phyloP scores from a whole-genome alignment of 1,140 invertebrate genomes.

The Magallana angulata region DNA sequence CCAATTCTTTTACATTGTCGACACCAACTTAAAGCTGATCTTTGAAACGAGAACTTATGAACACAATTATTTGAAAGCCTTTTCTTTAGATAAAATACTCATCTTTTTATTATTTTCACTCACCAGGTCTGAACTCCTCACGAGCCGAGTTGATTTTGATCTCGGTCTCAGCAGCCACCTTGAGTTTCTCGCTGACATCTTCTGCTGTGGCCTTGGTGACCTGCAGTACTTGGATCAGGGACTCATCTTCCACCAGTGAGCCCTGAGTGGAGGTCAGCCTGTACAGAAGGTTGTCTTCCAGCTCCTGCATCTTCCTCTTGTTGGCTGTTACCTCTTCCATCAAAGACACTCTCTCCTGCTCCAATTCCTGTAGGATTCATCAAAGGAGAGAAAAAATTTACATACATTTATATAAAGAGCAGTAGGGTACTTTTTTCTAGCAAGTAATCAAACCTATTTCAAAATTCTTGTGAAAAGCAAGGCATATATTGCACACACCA shows the following conservation, averaged over 20 bases:
- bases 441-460: too few species aligned
- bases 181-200: constrained; percentile 96
- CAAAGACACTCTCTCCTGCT: constrained; percentile 93
- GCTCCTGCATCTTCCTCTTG: constrained; percentile 95
- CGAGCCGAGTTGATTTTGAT: constrained; percentile 95
- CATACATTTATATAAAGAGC: too few species aligned
- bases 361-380: constrained; percentile 86
- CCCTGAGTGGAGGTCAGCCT: constrained; percentile 94
- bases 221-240: constrained; percentile 93
- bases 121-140: constrained; percentile 93
- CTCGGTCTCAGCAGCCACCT: constrained; percentile 94
- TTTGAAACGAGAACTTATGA: too few species aligned
- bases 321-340: constrained; percentile 98
- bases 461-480: too few species aligned
- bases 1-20: background rate
- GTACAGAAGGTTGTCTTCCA: constrained; percentile 94
- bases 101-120: background rate
- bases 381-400: too few species aligned
- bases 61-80: too few species aligned
- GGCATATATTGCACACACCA: background rate
- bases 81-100: too few species aligned
- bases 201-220: constrained; percentile 96
- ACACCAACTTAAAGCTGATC: too few species aligned
- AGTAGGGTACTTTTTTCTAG: too few species aligned
- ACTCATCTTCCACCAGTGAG: constrained; percentile 96